Evolutionary conservation across 2,888 invertebrate genomes (phyloP).

Genomic region (Himalopsyche anomala): DNA sequence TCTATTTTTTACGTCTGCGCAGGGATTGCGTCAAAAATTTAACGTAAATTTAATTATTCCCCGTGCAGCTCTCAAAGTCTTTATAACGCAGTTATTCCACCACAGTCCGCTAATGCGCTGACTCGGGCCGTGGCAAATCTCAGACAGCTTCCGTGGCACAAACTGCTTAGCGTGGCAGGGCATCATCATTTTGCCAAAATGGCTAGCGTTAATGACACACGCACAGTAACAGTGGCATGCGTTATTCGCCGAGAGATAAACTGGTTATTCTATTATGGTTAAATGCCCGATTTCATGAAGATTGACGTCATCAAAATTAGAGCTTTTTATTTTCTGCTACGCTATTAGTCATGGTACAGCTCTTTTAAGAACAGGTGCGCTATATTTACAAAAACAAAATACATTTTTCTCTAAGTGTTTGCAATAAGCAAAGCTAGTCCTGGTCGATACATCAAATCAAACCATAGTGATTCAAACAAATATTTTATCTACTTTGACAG

Average conservation of each 20-base stretch:
- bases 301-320: slow-evolving; percentile 6
- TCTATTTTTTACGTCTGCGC: too few relatives aligned
- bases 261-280: neutral
- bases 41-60: neutral
- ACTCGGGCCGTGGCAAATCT: slow-evolving; percentile 35
- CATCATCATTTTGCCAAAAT: neutral
- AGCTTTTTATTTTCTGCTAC: too few relatives aligned
- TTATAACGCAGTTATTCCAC: slow-evolving; percentile 4
- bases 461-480: too few relatives aligned
- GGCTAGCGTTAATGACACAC: slow-evolving; percentile 48
- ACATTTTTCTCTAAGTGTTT: too few relatives aligned
- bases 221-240: neutral
- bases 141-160: slow-evolving; percentile 20
- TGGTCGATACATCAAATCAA: too few relatives aligned
- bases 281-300: slow-evolving; percentile 16
- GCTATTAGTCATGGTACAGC: too few relatives aligned
- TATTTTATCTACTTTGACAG: too few relatives aligned
- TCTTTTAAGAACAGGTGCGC: too few relatives aligned
- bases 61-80: neutral
- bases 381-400: too few relatives aligned
- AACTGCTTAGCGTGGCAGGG: slow-evolving; percentile 43
- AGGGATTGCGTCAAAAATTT: too few relatives aligned
- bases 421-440: too few relatives aligned
- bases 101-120: slow-evolving; percentile 52
- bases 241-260: slow-evolving; percentile 8